Evolutionary conservation across 1,140 invertebrate genomes (phyloP), one percentile per base, ranked within the genome.

Genomic region (Neomicropteryx cornuta): DNA sequence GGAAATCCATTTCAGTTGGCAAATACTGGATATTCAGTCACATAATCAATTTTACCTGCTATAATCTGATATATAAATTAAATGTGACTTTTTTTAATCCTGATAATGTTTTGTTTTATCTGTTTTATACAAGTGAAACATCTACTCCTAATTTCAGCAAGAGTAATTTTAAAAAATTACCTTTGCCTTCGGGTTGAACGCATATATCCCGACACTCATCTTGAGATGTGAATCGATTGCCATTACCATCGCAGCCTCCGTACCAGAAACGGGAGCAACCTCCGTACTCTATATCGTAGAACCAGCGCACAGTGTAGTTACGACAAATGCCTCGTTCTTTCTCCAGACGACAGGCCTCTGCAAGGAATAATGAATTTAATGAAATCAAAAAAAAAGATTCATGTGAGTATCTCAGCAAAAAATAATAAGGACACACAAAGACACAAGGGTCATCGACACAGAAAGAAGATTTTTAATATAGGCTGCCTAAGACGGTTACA

Each of bases 201-300:
- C 93, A 97, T 32, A 79, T 71, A 11, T 75, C 70, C 49, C 87
- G 79, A 55, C 95, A 99, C 45, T 92, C 87, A 35, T 90, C 84
- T 54, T 87, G 75, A 5, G 73, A 78, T 24, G 74, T 73, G 63
- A 96, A 98, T 4, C 83, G 68, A 62, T 96, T 94, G 3, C 73
- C 78, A 55, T 97, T 97, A 24, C 93, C 92, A 1, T 84, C 84
- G 57, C 90, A 95, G 19, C 92, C 90, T 18, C 92, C 89, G 56
- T 94, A 97, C 87, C 89, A 95, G 66, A 97, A 97, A 31, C 87
- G 69, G 0, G 82, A 81, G 56, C 94, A 97, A 11, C 83, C 83
- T 11, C 88, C 89, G 58, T 93, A 93, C 17, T 79, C 71, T 39
- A 77, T 78, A 51, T 96, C 87, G 55, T 82, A 97, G 73, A 77